A percentile compares a stretch with the other conserved stretches of the same genome.
Evolutionary conservation across 1,140 invertebrate species (phyloP).

Genomic region (Thaumetopoea pityocampa): DNA sequence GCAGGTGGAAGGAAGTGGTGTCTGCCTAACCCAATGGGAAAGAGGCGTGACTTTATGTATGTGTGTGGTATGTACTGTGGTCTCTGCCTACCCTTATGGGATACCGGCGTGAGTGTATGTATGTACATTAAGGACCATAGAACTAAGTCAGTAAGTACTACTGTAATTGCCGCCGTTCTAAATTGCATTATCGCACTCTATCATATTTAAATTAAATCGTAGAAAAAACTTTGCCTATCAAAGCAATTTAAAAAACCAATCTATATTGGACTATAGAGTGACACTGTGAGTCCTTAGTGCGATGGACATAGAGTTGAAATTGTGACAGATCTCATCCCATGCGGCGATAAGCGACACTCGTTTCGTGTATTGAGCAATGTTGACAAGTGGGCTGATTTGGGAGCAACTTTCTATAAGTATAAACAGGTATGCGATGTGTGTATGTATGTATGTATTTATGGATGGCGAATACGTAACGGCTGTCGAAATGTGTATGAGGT

Average conservation of each 20-base stretch:
- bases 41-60: too few relatives aligned
- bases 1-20: too few relatives aligned
- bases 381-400: slow-evolving; percentile 49
- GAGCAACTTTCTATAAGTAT: slow-evolving; percentile 62
- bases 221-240: slow-evolving; percentile 15
- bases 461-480: slow-evolving; percentile 19
- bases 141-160: too few relatives aligned
- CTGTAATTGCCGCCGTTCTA: neutral
- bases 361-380: slow-evolving; percentile 41
- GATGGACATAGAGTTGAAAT: slow-evolving; percentile 4
- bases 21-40: too few relatives aligned
- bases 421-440: slow-evolving; percentile 33
- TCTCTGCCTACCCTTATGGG: too few relatives aligned
- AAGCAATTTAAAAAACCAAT: slow-evolving; percentile 4
- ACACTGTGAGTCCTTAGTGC: neutral
- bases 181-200: slow-evolving; percentile 12
- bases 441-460: slow-evolving; percentile 23
- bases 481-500: slow-evolving; percentile 22
- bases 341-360: neutral
- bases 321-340: slow-evolving; percentile 1
- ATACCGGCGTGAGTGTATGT: too few relatives aligned
- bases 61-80: too few relatives aligned
- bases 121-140: neutral
- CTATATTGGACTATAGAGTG: neutral
- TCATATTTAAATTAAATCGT: slow-evolving; percentile 18